A percentile compares a stretch with the other conserved stretches of the same genome.
These are phyloP conservation scores for Pseudopodoces humilis DNA, from an alignment of 2,113 vertebrate genomes.

Conservation along the genomic window DNA sequence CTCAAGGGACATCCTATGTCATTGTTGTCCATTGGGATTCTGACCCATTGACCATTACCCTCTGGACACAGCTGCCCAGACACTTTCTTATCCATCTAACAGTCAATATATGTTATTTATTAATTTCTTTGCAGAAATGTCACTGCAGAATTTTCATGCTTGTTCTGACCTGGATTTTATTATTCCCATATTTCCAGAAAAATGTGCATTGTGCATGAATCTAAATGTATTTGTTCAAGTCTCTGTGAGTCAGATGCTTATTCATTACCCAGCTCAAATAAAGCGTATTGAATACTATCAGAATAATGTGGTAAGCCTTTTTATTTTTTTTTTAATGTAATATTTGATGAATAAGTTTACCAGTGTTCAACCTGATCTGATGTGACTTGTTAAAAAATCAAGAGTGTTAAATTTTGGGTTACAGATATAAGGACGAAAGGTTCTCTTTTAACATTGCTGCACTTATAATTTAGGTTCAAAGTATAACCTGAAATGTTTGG, in stretches of 20 bases:
- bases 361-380: background rate
- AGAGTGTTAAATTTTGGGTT: background rate
- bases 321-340: background rate
- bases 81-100: background rate
- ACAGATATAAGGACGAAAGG: background rate
- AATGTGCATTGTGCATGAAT: background rate
- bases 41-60: background rate
- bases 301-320: background rate
- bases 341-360: background rate
- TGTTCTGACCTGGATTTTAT: background rate
- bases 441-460: background rate
- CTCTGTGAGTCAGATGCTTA: background rate
- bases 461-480: background rate
- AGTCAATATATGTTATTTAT: background rate
- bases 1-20: background rate
- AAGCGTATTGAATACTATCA: background rate
- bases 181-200: background rate
- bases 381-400: background rate
- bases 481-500: background rate
- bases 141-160: background rate
- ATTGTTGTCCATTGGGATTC: background rate
- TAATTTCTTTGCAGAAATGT: background rate
- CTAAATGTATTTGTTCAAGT: background rate
- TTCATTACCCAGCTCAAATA: background rate
- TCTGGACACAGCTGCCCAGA: background rate